Conservation (phyloP, 2,113 vertebrate species). For the Rhea pennata region DNA sequence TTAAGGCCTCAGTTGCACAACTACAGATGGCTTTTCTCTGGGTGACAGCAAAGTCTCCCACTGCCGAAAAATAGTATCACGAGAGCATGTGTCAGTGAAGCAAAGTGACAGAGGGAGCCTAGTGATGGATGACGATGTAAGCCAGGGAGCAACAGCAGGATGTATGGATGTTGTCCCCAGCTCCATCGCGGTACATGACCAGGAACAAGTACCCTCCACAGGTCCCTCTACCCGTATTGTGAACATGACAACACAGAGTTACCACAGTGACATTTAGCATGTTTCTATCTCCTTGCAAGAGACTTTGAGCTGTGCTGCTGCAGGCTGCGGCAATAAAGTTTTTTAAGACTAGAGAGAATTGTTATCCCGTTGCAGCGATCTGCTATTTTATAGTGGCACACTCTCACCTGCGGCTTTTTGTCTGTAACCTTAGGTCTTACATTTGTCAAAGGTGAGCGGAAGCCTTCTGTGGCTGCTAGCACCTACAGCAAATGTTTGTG, state of each 20-base stretch:
- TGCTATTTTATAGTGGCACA: neutral
- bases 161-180: neutral
- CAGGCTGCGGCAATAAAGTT: neutral
- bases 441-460: neutral
- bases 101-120: slow-evolving; percentile 9
- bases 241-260: neutral
- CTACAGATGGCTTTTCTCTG: slow-evolving; percentile 26
- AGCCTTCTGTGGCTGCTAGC: neutral
- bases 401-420: accelerated
- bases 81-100: neutral
- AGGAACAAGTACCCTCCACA: neutral
- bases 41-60: neutral
- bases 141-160: neutral
- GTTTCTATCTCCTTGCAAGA: neutral
- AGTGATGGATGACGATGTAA: neutral
- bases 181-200: neutral
- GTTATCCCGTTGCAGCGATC: neutral
- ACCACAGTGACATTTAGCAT: neutral
- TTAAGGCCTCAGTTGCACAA: neutral
- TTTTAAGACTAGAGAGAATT: neutral
- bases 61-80: neutral
- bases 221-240: neutral
- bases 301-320: neutral
- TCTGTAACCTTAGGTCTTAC: neutral
- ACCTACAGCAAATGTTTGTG: neutral